Percentiles rank a stretch among this genome's conserved stretches.
phyloP scores from a whole-genome alignment of 2,113 vertebrate species.

The Chiloscyllium plagiosum region DNA sequence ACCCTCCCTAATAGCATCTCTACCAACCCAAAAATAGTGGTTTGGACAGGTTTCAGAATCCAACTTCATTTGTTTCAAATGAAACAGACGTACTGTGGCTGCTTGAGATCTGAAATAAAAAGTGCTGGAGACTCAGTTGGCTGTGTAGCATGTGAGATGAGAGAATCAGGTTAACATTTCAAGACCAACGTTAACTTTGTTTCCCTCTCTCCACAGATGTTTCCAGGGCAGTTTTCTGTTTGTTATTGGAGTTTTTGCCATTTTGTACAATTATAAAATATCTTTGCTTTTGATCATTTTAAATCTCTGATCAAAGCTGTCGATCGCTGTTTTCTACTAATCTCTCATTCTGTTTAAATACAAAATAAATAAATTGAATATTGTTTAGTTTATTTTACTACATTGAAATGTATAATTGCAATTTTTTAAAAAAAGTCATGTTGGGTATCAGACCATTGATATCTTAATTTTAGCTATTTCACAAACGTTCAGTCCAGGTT shows the following conservation, averaged over 20 bases:
- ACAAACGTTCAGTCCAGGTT: background rate
- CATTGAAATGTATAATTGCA: background rate
- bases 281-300: background rate
- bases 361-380: background rate
- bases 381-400: background rate
- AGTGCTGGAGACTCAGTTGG: too few relatives aligned
- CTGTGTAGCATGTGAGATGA: too few relatives aligned
- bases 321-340: background rate
- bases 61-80: background rate
- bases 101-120: too few relatives aligned
- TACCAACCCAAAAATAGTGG: background rate
- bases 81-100: too few relatives aligned
- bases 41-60: background rate
- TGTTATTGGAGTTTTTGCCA: too few relatives aligned
- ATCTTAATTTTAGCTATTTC: background rate
- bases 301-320: background rate
- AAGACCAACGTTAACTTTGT: too few relatives aligned
- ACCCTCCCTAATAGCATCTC: background rate
- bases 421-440: background rate
- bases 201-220: too few relatives aligned
- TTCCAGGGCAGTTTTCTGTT: too few relatives aligned
- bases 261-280: too few relatives aligned
- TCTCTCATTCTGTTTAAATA: background rate
- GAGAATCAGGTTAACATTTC: too few relatives aligned
- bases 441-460: background rate